phyloP scores from a whole-genome alignment of 64 coral and sea anemone genomes.

The Montipora cactus region DNA sequence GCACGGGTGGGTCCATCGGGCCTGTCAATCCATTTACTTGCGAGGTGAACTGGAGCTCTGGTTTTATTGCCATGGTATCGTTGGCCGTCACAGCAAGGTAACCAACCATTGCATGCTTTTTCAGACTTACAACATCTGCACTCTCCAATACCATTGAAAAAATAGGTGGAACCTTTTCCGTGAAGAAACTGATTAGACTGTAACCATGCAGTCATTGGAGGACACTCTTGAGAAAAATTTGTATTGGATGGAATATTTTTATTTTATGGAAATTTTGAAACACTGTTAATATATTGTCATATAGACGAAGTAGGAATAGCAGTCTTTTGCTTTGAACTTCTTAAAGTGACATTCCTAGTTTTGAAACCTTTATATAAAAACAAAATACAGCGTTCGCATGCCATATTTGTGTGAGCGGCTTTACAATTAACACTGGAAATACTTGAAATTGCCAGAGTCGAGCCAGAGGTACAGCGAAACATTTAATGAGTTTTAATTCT shows the following conservation, averaged over 20 bases:
- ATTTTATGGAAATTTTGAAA: too few species aligned
- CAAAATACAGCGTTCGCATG: too few species aligned
- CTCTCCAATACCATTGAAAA: constrained; percentile 49
- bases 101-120: constrained; percentile 9
- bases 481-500: too few species aligned
- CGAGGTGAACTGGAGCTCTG: constrained; percentile 42
- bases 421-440: too few species aligned
- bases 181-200: constrained; percentile 72
- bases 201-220: constrained; percentile 32
- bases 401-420: too few species aligned
- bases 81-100: constrained; percentile 58
- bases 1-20: constrained; percentile 33
- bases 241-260: background rate
- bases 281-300: too few species aligned
- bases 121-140: constrained; percentile 21
- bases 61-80: constrained; percentile 73
- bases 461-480: too few species aligned
- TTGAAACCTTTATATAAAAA: too few species aligned
- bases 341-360: too few species aligned
- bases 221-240: constrained; percentile 47
- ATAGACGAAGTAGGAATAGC: too few species aligned
- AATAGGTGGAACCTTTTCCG: constrained; percentile 20
- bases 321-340: too few species aligned
- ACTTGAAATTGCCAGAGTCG: too few species aligned
- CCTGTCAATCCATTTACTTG: constrained; percentile 64